Evolutionary conservation across 1,140 invertebrate genomes (phyloP), one percentile per base, ranked within the genome.

Genomic region (Coptotermes formosanus): DNA sequence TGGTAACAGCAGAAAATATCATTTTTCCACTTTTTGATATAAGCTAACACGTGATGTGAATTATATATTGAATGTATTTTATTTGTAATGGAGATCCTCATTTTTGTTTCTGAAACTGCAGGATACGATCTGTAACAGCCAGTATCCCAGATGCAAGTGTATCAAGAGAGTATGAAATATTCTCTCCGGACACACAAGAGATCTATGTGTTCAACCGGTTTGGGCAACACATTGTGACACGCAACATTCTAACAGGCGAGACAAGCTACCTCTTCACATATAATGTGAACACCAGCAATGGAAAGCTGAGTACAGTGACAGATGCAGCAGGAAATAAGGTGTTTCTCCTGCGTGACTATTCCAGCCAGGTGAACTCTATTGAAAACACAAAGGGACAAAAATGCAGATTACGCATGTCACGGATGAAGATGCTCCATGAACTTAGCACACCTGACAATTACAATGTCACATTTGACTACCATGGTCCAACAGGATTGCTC

Each of bases 171-270:
- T 99, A 98, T 90, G 97, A 98, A 91, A 98, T 99, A 84, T 98
- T 97, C 88, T 97, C 97, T 0, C 97, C 98, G 0, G 97, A 98
- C 88, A 98, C 97, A 2, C 97, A 99, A 90, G 97, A 99, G 91
- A 95, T 98, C 82, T 99, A 98, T 89, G 95, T 98, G 21, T 99
- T 99, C 90, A 99, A 99, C 89, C 93, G 97, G 88, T 98, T 98
- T 89, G 98, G 98, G 0, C 97, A 99, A 90, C 98, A 99, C 89
- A 94, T 97, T 4, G 94, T 95, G 55, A 99, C 98, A 0, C 96
- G 95, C 87, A 98, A 98, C 90, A 98, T 99, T 86, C 91, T 98
- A 6, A 99, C 97, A 0, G 96, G 97, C 0, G 96, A 98, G 90
- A 97, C 95, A 1, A 95, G 96, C 86, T 99, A 98, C 89, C 94